phyloP scores from a whole-genome alignment of 2,888 invertebrate species.

The Eupsilia transversa region DNA sequence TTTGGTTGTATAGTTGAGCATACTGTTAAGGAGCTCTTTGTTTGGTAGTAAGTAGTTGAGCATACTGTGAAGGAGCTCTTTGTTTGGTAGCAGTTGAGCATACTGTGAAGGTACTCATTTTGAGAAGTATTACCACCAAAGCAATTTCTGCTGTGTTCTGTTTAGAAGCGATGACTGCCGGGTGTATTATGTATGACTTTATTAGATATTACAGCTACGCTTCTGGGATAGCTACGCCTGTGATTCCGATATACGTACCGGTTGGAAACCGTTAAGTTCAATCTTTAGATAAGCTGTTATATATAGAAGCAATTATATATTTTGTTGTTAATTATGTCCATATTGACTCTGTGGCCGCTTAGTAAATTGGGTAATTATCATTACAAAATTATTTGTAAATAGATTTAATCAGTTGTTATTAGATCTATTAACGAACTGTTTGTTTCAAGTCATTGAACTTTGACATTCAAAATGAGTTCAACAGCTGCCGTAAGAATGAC shows the following conservation, averaged over 20 bases:
- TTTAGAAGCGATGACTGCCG: no score
- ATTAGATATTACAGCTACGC: no score
- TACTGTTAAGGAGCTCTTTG: no score
- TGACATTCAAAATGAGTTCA: conserved; percentile 6
- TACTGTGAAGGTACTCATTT: no score
- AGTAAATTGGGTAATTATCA: neutral
- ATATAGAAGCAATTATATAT: neutral
- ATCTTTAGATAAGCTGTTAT: neutral
- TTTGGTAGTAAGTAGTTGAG: no score
- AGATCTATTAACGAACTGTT: neutral
- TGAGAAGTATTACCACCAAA: no score
- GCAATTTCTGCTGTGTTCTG: no score
- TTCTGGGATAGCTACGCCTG: neutral
- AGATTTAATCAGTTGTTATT: neutral
- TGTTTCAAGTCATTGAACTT: conserved; percentile 3
- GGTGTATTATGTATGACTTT: no score
- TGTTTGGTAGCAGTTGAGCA: no score
- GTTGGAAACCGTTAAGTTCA: neutral
- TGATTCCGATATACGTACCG: neutral
- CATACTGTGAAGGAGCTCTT: no score
- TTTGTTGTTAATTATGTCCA: neutral
- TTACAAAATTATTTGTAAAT: neutral
- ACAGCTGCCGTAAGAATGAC: neutral
- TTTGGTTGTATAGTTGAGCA: no score
- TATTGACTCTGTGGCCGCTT: neutral